Evolutionary conservation across 2,113 vertebrate genomes (phyloP), one percentile per base, ranked within the genome.

Genomic region (Microcebus jonahi): DNA sequence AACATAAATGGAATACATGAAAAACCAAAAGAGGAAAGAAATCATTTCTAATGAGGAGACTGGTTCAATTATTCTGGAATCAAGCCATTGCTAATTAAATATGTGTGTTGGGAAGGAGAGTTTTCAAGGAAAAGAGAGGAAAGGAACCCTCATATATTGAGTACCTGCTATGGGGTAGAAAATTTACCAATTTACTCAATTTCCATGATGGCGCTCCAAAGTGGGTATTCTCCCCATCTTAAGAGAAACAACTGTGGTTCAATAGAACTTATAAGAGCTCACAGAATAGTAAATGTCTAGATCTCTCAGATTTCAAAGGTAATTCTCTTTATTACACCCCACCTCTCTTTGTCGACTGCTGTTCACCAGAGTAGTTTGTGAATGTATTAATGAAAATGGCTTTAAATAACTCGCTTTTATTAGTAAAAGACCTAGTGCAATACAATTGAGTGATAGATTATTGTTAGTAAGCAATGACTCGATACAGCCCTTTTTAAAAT

Each of bases 91-190:
- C 23, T 70, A 23, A 53, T 13, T 42, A 70, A 31, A 57, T 57
- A 15, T 17, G 21, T 36, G 42, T 55, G 6, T 18, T 18, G n/a
- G 21, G 8, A 0, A 42, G 27, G 75, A 81, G 4, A n/a, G 2
- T 42, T 5, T 86, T 29, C 15, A 90, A 65, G 27, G 36, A 34
- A 45, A 39, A 70, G 18, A 68, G 27, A 53, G 34, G n/a, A 53
- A 27, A 68, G 11, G 29, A n/a, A 27, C 36, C 6, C 0, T 36
- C 7, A 17, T 8, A 1, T 14, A 13, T 2, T 21, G 20, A 76
- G 25, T 39, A 13, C 5, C 2, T 12, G 1, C 13, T 71, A 2
- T 5, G 0, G 13, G 8, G 39, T 0, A 34, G 1, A 34, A 12
- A 88, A 25, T 50, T 59, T 17, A 67, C 39, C 42, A n/a, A 15